Evolutionary conservation across 2,888 invertebrate species (phyloP), one percentile per base, ranked within the genome.

Genomic region (Erynnis tages): DNA sequence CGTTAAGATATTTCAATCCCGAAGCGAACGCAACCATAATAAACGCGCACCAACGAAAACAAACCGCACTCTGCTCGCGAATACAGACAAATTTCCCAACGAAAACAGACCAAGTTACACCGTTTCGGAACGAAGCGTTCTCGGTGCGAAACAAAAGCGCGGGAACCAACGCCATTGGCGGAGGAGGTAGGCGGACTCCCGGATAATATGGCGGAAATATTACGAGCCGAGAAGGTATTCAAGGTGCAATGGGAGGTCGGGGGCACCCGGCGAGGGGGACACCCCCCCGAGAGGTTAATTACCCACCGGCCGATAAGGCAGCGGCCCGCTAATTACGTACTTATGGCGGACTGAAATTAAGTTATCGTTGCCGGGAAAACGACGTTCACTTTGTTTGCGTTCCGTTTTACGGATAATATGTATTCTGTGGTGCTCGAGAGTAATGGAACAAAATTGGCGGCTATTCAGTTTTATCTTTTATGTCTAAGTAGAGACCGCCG

Each of bases 341-440:
- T 89, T 89, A 89, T 85, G 86, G 88, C 84, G 81, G 86, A 81
- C 87, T 80, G 87, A 87, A 88, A 89, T 88, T 89, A 89, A 86
- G 87, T 89, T 89, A 89, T 89, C 86, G 88, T 80, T 79, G 82
- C 81, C 81, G 77, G 81, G 80, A 76, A 81, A 84, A 79, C 85
- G 86, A 84, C 85, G 84, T 71, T 85, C 85, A 82, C 84, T 87
- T 87, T 88, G 86, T 88, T 87, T 87, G 86, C 85, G 79, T 86
- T 84, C 84, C 86, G 83, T 86, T 86, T 87, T 84, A 86, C 84
- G 81, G 84, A 83, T 83, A 84, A 83, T 84, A 77, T 80, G 81
- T 83, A 82, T 76, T 83, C 79, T 79, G 79, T 66, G 77, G 78
- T 70, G 74, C 74, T 74, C 65, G 70, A 76, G 82, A 83, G 81